These are phyloP conservation scores for Rambutsinella grinnellia DNA, from an alignment of 2,888 invertebrate genomes.

Conservation along the genomic window DNA sequence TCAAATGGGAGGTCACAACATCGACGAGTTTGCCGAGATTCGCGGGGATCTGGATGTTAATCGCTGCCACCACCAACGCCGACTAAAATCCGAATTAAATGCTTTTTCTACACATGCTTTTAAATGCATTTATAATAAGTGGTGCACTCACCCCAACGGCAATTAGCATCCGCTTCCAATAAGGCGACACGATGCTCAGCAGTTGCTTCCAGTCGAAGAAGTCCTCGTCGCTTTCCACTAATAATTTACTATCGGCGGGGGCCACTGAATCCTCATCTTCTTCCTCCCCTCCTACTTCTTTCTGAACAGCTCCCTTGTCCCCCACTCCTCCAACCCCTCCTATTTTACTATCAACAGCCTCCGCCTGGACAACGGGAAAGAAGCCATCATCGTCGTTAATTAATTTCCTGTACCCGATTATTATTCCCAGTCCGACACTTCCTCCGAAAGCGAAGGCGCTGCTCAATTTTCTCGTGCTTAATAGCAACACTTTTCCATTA, in stretches of 20 bases:
- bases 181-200: slow-evolving; percentile 80
- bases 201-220: slow-evolving; percentile 86
- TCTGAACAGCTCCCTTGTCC: background rate
- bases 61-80: slow-evolving; percentile 85
- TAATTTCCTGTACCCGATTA: background rate
- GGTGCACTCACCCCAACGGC: slow-evolving; percentile 81
- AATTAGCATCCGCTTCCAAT: slow-evolving; percentile 81
- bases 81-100: slow-evolving; percentile 74
- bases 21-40: slow-evolving; percentile 87
- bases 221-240: slow-evolving; percentile 66
- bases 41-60: slow-evolving; percentile 91
- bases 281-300: background rate
- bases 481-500: too few species aligned
- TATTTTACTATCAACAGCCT: too few species aligned
- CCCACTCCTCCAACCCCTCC: background rate
- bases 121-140: slow-evolving; percentile 18
- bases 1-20: slow-evolving; percentile 73
- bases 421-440: background rate
- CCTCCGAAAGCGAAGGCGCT: background rate
- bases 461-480: background rate
- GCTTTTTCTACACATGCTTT: background rate
- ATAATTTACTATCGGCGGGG: background rate
- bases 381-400: too few species aligned
- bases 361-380: background rate
- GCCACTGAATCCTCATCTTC: too few species aligned